Evolutionary conservation across 2,888 invertebrate genomes (phyloP), one percentile per base, ranked within the genome.

Genomic region (Eupithecia abbreviata): DNA sequence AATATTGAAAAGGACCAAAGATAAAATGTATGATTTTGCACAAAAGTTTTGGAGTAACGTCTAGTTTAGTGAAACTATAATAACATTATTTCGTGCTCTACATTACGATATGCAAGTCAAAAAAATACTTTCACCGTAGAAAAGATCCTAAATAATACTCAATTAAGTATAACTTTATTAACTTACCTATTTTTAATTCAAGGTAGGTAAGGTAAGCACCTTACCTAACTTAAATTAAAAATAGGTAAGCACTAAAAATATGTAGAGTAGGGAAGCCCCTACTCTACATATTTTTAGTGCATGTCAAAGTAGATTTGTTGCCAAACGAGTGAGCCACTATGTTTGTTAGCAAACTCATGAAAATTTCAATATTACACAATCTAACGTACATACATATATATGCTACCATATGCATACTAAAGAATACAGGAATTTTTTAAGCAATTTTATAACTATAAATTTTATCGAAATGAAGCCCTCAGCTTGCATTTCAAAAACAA

Each of bases 231-330:
- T 30, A 30, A 30, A 30, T 30, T 30, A 30, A 30, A 30, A 30
- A 30, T 30, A 30, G 30, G 30, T 30, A 30, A 30, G 30, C 30
- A 30, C 30, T 30, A 30, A 30, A 30, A 30, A 30, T 30, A 30
- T 30, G 30, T 30, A 30, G 30, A 43, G 7, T 43, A 43, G 43
- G 43, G 7, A 6, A 43, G 5, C 7, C 51, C n/a, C 55, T 55
- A 68, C 67, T 68, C 67, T 43, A 68, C 45, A 43, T 42, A 68
- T 68, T 68, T 43, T 43, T 68, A 68, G 43, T 75, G 62, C 66
- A 49, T 71, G 75, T 78, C 77, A 68, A 68, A 68, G n/a, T 68
- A 68, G 18, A 18, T 68, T 68, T 68, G 43, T 15, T 43, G 15
- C 45, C 67, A 9, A 45, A 45, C n/a, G 67, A 9, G 45, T 45